Evolutionary conservation across 1,140 invertebrate genomes (phyloP), one percentile per base, ranked within the genome.

Genomic region (Tyrophagus putrescentiae): DNA sequence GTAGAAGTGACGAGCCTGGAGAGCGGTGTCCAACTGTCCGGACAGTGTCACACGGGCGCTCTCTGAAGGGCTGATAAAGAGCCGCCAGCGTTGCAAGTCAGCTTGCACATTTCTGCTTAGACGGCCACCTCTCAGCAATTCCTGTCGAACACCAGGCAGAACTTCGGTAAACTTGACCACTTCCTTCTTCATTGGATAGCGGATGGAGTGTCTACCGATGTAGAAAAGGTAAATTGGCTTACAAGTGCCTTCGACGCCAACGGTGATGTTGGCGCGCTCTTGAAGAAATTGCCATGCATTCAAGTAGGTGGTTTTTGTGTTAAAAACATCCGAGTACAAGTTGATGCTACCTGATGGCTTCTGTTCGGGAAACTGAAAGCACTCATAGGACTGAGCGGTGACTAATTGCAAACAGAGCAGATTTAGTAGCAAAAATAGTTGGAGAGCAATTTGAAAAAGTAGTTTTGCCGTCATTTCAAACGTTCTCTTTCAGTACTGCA

Each of bases 161-260:
- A 41, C 0, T 0, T 50, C 29, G 16, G 21, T 56, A n/a, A 65
- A 62, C 11, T 54, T 34, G 3, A 29, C 45, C 18, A 66, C 65
- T 13, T 64, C 58, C 7, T 64, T 57, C n/a, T 33, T 32, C 34
- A 60, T 60, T 31, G 65, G 65, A 64, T 66, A 66, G 13, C 65
- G 63, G 9, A 65, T 66, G 11, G 64, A 63, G 44, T 66, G 65
- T 21, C 65, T 59, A 29, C 60, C 60, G 2, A 66, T 28, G 13
- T 65, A 48, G 28, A 64, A 66, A 44, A 66, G 57, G 23, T 57
- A 33, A 23, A 58, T 39, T 28, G 64, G 62, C n/a, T 39, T 27
- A 32, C 65, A 66, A 18, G 57, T 57, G 7, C 13, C 9, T 6
- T 28, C 7, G 25, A 11, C 42, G 21, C 32, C 23, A 16, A 13